A percentile compares a stretch with the other conserved stretches of the same genome.
Evolutionary conservation across 2,113 vertebrate species (phyloP).

Genomic region (Megaleporinus macrocephalus): DNA sequence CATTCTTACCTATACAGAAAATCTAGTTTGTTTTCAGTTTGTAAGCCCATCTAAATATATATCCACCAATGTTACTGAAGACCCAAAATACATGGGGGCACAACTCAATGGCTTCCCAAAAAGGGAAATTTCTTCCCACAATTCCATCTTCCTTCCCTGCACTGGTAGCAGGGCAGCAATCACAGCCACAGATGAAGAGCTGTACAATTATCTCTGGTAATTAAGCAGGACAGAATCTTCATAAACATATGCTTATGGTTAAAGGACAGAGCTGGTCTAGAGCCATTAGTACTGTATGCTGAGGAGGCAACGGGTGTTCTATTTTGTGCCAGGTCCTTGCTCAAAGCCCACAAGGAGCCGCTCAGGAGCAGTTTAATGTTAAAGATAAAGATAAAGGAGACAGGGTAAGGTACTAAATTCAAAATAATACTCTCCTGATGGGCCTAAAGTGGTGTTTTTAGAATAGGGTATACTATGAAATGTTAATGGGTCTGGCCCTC

Average conservation of each 20-base stretch:
- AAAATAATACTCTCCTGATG: constrained; percentile 72
- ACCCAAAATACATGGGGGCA: too few species aligned
- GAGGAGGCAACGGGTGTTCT: neutral
- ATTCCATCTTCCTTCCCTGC: neutral
- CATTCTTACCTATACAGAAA: too few species aligned
- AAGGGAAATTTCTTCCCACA: too few species aligned
- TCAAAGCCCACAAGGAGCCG: constrained; percentile 9
- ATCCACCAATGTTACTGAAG: too few species aligned
- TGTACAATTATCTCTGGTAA: neutral
- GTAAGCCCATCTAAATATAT: too few species aligned
- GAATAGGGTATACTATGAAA: constrained; percentile 66
- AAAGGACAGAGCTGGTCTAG: neutral
- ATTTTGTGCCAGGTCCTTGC: constrained; percentile 17
- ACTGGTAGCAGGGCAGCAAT: neutral
- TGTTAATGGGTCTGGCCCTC: constrained; percentile 66
- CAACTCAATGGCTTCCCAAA: too few species aligned
- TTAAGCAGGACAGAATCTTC: neutral
- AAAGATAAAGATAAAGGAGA: constrained; percentile 70
- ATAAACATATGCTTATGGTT: neutral
- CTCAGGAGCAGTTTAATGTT: constrained; percentile 55
- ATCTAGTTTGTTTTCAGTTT: too few species aligned
- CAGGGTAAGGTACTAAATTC: constrained; percentile 72
- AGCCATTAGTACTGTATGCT: neutral
- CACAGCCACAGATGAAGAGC: neutral
- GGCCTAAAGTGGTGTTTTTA: constrained; percentile 69